Conservation (phyloP, 1,140 invertebrate genomes). For the Pachyrhynchus sulphureomaculatus region DNA sequence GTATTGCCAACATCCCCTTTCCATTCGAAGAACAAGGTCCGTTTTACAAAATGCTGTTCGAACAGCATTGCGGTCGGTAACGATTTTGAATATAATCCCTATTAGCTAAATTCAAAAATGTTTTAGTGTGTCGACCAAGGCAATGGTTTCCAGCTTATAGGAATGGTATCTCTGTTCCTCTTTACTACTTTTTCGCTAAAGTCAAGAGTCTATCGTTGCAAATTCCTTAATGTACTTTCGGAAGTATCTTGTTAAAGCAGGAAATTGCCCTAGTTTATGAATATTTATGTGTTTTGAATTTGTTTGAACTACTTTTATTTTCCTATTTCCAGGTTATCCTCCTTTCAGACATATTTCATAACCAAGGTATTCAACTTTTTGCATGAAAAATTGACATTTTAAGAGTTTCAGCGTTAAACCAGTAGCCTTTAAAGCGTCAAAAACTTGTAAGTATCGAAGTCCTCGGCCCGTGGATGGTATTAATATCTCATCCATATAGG, state of each 20-base stretch:
- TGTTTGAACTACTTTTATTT: no score
- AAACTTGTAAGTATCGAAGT: neutral
- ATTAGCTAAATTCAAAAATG: neutral
- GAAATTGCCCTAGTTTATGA: no score
- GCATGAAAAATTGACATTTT: no score
- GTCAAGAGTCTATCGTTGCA: no score
- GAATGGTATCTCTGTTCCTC: neutral
- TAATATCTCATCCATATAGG: neutral
- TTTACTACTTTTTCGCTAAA: no score
- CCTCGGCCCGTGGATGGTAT: neutral
- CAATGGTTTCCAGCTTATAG: neutral
- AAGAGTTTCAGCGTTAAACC: neutral
- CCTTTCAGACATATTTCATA: neutral
- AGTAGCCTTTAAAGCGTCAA: neutral
- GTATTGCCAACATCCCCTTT: no score
- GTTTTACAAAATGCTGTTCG: neutral
- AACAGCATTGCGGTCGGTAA: neutral
- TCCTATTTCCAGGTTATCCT: neutral
- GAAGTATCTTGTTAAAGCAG: no score
- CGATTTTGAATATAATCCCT: neutral
- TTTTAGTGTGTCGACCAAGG: neutral
- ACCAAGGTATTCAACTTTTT: no score
- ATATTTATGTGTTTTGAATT: no score
- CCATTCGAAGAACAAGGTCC: neutral
- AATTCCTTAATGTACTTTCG: no score